Conservation (phyloP, 2,888 invertebrate genomes). For the Spialia ferax region DNA sequence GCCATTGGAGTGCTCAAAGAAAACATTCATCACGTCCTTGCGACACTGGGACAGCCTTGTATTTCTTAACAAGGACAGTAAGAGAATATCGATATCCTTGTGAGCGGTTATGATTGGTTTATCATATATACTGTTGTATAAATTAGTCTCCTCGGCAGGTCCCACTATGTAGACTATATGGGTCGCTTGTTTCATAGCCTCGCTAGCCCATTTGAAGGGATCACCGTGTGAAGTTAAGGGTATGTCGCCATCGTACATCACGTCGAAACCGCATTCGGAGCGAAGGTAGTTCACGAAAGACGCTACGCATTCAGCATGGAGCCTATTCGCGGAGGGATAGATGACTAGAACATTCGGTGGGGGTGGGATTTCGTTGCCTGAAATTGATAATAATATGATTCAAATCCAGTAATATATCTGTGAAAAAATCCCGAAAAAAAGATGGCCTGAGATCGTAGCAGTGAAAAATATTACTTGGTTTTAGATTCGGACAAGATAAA, state of each 20-base stretch:
- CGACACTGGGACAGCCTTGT: conserved; percentile 53
- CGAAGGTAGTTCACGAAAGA: conserved; percentile 72
- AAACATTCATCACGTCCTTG: conserved; percentile 70
- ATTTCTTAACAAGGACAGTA: conserved; percentile 64
- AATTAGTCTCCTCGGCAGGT: conserved; percentile 65
- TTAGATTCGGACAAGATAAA: too few relatives aligned
- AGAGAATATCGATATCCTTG: conserved; percentile 65
- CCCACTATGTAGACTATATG: conserved; percentile 75
- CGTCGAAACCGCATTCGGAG: conserved; percentile 70
- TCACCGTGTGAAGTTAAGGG: conserved; percentile 66
- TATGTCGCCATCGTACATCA: conserved; percentile 76
- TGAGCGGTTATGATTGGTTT: conserved; percentile 71
- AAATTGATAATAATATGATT: conserved; percentile 26
- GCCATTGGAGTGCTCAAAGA: conserved; percentile 75
- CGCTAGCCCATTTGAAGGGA: conserved; percentile 74
- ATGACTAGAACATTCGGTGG: conserved; percentile 75
- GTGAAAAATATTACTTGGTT: too few relatives aligned
- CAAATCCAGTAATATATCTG: too few relatives aligned
- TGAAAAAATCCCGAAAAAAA: too few relatives aligned
- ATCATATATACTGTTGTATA: conserved; percentile 72
- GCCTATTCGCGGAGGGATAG: conserved; percentile 68
- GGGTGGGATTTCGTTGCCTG: conserved; percentile 66
- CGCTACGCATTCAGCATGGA: conserved; percentile 74
- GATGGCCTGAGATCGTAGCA: too few relatives aligned
- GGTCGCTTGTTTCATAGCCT: conserved; percentile 65